These are phyloP conservation scores for Barypeithes pellucidus DNA, from an alignment of 2,888 invertebrate species.

Conservation along the genomic window DNA sequence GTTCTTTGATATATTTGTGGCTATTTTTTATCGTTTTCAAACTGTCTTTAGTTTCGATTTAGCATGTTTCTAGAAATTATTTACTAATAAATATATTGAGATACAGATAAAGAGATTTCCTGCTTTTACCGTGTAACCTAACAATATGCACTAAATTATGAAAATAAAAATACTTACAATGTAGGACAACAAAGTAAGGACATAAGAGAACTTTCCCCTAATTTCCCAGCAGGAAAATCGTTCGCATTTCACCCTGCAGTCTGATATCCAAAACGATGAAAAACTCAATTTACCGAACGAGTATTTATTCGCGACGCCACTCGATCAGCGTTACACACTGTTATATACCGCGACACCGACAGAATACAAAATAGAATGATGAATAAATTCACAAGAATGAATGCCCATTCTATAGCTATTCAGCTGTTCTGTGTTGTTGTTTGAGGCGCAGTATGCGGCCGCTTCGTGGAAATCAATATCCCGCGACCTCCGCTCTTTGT, in stretches of 20 bases:
- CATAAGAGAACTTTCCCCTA: slow-evolving; percentile 30
- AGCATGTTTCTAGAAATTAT: too few relatives aligned
- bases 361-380: slow-evolving; percentile 33
- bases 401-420: slow-evolving; percentile 36
- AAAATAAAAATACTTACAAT: slow-evolving; percentile 33
- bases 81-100: too few relatives aligned
- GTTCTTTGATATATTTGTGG: too few relatives aligned
- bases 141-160: too few relatives aligned
- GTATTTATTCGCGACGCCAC: neutral
- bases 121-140: too few relatives aligned
- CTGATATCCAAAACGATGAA: neutral
- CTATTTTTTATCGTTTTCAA: too few relatives aligned
- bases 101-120: too few relatives aligned
- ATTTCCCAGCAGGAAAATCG: slow-evolving; percentile 5
- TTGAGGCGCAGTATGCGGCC: slow-evolving; percentile 45
- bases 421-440: slow-evolving; percentile 50
- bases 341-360: neutral
- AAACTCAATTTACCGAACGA: neutral
- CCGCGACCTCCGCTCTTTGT: slow-evolving; percentile 34
- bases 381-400: slow-evolving; percentile 35
- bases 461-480: slow-evolving; percentile 42
- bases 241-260: slow-evolving; percentile 12
- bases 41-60: too few relatives aligned
- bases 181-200: slow-evolving; percentile 47
- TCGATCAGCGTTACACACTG: neutral